Conservation (phyloP, 2,797 vertebrate genomes). For the Novumbra hubbsi region DNA sequence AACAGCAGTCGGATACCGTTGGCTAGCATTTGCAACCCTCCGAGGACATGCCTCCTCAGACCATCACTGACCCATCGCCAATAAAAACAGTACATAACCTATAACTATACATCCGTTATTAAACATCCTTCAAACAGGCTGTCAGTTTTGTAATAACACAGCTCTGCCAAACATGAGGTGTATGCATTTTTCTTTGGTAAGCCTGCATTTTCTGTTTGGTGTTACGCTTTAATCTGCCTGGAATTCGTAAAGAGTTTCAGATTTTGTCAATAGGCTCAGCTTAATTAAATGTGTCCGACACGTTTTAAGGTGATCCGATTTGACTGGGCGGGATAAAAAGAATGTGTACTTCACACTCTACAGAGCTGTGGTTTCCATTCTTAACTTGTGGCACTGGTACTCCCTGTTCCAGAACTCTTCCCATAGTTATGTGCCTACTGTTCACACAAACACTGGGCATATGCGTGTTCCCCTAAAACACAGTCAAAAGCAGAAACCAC, state of each 20-base stretch:
- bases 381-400: neutral
- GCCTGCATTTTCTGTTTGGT: neutral
- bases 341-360: neutral
- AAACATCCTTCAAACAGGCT: neutral
- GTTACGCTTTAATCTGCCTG: neutral
- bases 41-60: no score
- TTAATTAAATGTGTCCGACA: neutral
- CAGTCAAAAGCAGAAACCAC: neutral
- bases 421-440: slow-evolving; percentile 21
- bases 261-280: neutral
- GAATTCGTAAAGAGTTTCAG: neutral
- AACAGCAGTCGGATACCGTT: no score
- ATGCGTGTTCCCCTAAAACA: slow-evolving; percentile 15
- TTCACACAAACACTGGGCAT: slow-evolving; percentile 28
- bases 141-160: neutral
- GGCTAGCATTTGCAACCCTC: no score
- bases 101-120: neutral
- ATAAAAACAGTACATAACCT: no score
- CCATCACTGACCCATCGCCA: no score
- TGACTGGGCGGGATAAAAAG: neutral
- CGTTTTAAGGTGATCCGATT: neutral
- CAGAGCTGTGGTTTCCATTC: neutral
- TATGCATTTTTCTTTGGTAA: neutral
- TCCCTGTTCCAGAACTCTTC: slow-evolving; percentile 5
- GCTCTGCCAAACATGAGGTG: neutral